Evolutionary conservation across 2,113 vertebrate species (phyloP), one percentile per base, ranked within the genome.

Genomic region (Phalacrocorax brasilianus): DNA sequence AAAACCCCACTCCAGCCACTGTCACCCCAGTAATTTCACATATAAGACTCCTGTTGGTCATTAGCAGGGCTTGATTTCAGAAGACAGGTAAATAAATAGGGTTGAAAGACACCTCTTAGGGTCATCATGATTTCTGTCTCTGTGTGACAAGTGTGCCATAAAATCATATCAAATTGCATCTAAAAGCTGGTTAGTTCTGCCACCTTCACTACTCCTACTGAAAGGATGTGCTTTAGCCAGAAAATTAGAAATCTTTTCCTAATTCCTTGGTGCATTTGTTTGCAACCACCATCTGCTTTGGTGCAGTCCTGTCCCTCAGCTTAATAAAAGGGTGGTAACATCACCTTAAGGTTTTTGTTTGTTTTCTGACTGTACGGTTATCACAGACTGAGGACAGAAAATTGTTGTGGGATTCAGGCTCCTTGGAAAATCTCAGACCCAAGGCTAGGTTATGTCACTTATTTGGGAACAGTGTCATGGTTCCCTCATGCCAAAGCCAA

Each of bases 321-420:
- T 92, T 71, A 81, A 63, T 75, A n/a, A 92, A 65, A 45, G 5
- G 12, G 24, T 0, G 0, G 19, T 53, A 5, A 1, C 11, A 17
- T 52, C 2, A 4, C 62, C 33, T 68, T 45, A 50, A 68, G 24
- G 58, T 52, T 74, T 91, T 45, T 58, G 38, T 85, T 84, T 65
- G 8, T 15, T 92, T 90, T 35, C 56, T 61, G 68, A 45, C n/a
- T 28, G 19, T 15, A 24, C 21, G 53, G 12, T 59, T 32, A 63
- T 40, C 13, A 35, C 40, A 32, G 26, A 28, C 5, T 47, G 18
- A 61, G 28, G 66, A 45, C 6, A 89, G 40, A 23, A 78, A 56
- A 17, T 47, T 49, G 4, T 32, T 1, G 0, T 21, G 67, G 26
- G 42, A 55, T 79, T 70, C 22, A 27, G 8, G 10, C 22, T 72